Conservation (phyloP, 2,797 vertebrate species). For the Sitta carolinensis region DNA sequence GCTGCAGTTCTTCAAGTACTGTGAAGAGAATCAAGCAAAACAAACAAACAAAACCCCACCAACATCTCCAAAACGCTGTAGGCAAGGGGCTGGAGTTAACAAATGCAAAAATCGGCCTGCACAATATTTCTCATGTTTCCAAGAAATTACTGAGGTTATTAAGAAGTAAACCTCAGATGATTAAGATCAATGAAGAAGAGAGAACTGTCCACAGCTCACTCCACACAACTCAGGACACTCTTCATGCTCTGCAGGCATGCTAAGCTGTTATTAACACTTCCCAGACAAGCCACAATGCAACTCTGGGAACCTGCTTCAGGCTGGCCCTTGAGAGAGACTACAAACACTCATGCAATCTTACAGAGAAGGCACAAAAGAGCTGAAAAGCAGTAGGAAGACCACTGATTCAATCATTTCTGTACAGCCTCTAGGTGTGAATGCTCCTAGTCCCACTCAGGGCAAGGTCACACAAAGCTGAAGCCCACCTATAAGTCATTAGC, state of each 20-base stretch:
- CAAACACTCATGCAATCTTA: background rate
- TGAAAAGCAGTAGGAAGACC: background rate
- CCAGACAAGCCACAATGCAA: background rate
- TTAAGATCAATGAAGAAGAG: accelerated
- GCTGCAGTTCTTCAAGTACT: background rate
- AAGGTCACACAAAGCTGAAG: background rate
- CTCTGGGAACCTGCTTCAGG: background rate
- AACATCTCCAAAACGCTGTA: background rate
- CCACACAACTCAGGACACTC: background rate
- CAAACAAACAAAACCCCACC: background rate
- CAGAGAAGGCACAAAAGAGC: background rate
- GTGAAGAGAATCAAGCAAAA: background rate
- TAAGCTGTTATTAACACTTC: background rate
- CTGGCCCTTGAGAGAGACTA: background rate
- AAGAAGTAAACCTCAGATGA: background rate
- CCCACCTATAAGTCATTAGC: background rate
- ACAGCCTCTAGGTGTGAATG: background rate
- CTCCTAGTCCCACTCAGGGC: background rate
- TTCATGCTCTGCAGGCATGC: accelerated
- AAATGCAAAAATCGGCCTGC: background rate
- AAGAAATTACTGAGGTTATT: background rate
- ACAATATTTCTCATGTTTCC: background rate
- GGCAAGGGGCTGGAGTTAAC: background rate
- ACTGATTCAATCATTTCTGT: background rate
- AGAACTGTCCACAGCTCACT: background rate